Percentiles rank a stretch among this genome's conserved stretches.
Conservation (phyloP, 2,888 invertebrate species). For the Adelphocoris suturalis region DNA sequence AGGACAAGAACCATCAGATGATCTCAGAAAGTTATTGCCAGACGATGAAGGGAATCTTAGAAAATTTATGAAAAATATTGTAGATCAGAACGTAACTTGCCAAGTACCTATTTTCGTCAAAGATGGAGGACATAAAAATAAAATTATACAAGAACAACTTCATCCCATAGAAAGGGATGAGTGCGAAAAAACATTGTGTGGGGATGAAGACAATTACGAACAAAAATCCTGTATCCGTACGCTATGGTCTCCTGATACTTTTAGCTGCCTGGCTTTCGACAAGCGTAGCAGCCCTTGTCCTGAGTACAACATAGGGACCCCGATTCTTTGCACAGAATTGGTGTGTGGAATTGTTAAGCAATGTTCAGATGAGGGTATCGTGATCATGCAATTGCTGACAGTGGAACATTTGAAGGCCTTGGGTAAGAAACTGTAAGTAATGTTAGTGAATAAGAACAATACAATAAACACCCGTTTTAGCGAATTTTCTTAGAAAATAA, state of each 20-base stretch:
- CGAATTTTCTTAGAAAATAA: too few species aligned
- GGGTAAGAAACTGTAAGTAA: not conserved
- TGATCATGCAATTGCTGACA: not conserved
- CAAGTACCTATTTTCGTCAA: not conserved
- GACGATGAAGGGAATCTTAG: not conserved
- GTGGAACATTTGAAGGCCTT: not conserved
- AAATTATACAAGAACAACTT: not conserved
- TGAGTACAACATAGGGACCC: not conserved
- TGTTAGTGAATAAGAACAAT: too few species aligned
- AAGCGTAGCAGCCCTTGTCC: not conserved
- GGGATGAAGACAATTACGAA: not conserved
- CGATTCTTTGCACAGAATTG: not conserved
- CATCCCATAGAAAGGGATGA: not conserved
- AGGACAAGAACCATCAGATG: not conserved
- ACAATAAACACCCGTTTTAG: too few species aligned
- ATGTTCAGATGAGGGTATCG: not conserved
- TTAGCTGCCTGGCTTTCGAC: not conserved
- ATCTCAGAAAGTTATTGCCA: not conserved
- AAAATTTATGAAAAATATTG: not conserved
- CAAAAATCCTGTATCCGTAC: not conserved
- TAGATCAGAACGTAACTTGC: not conserved
- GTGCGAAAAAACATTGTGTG: not conserved
- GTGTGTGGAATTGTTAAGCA: not conserved
- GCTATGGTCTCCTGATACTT: slow-evolving; percentile 26
- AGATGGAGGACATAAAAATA: not conserved